A percentile compares a stretch with the other conserved stretches of the same genome.
Evolutionary conservation across 2,888 invertebrate genomes (phyloP).

Genomic region (Acleris sparsana): DNA sequence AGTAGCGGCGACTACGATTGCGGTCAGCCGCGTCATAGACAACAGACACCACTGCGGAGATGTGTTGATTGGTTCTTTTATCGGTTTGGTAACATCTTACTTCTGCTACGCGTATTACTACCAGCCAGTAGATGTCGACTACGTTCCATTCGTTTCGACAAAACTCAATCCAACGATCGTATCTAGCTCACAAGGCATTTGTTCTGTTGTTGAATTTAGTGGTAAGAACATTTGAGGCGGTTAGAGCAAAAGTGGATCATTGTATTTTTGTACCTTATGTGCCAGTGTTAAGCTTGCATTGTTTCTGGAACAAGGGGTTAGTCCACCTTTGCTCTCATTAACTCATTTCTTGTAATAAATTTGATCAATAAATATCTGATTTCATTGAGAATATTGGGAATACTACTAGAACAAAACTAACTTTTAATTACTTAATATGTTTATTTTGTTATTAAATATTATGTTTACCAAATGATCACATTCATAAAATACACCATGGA

Average conservation of each 20-base stretch:
- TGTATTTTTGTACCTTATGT: too few species aligned
- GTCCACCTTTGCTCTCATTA: too few species aligned
- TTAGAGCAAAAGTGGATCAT: too few species aligned
- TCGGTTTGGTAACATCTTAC: constrained; percentile 86
- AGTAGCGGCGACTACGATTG: constrained; percentile 84
- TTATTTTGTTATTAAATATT: constrained; percentile 20
- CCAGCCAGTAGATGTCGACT: constrained; percentile 64
- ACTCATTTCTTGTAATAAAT: constrained; percentile 2
- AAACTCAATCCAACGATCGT: background rate
- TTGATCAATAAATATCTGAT: background rate
- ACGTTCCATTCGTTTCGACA: constrained; percentile 42
- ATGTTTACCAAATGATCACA: constrained; percentile 23
- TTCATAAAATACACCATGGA: constrained; percentile 23
- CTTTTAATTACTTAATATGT: constrained; percentile 14
- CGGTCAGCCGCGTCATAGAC: constrained; percentile 90
- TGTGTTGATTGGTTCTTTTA: constrained; percentile 86
- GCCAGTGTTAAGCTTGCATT: too few species aligned
- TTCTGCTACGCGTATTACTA: constrained; percentile 88
- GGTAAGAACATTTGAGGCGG: background rate
- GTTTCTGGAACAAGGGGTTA: too few species aligned
- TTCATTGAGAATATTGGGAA: constrained; percentile 1
- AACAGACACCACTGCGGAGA: constrained; percentile 96
- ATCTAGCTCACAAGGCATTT: background rate
- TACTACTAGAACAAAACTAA: background rate
- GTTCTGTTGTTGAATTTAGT: background rate